Conservation (phyloP, 2,113 vertebrate species). For the Anolis sagrei region DNA sequence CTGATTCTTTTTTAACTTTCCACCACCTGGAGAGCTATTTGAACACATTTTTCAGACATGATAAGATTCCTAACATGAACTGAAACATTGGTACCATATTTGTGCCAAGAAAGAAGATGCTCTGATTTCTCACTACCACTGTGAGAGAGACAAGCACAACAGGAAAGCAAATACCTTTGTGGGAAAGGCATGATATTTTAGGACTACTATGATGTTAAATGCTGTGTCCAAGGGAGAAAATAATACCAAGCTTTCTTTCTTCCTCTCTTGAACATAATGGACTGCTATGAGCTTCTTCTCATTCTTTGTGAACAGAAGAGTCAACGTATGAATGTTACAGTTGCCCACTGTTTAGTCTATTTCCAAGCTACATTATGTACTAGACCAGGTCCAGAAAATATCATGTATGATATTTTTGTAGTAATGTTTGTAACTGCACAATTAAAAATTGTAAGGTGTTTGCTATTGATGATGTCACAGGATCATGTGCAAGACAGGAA, state of each 20-base stretch:
- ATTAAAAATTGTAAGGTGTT: constrained; percentile 5
- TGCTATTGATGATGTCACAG: constrained; percentile 8
- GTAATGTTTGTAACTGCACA: constrained; percentile 7
- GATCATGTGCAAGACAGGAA: not conserved
- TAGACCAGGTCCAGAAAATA: constrained; percentile 29
- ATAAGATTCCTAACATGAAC: not conserved
- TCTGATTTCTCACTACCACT: not conserved
- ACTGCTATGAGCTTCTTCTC: not conserved
- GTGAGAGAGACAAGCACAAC: not conserved
- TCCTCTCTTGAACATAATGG: constrained; percentile 13
- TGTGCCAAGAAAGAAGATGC: not conserved
- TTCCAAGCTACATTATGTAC: constrained; percentile 11
- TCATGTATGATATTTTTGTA: constrained; percentile 8
- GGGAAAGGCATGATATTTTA: constrained; percentile 2
- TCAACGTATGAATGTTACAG: not conserved
- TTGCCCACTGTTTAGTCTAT: not conserved
- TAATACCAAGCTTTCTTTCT: not conserved
- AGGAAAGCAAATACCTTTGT: not conserved
- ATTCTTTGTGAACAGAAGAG: not conserved
- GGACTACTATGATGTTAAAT: not conserved
- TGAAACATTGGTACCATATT: no score
- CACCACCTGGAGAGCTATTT: not conserved
- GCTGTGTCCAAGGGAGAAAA: not conserved
- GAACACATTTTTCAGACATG: not conserved
- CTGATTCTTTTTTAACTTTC: not conserved